Conservation (phyloP, 2,797 vertebrate genomes). For the Myotis vivesi region DNA sequence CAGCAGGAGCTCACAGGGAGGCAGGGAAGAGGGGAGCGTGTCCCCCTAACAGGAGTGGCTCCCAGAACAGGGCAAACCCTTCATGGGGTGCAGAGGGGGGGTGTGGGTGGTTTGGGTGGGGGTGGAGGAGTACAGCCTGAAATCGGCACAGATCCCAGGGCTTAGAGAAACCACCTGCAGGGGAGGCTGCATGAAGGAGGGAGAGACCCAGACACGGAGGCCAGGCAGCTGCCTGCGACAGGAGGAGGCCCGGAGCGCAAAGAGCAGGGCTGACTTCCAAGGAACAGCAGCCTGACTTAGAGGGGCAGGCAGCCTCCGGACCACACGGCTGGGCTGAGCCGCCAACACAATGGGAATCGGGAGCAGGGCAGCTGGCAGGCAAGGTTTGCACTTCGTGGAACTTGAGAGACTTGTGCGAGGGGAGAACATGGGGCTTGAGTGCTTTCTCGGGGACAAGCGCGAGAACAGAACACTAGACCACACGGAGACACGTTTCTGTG, state of each 20-base stretch:
- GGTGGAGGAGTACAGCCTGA: neutral
- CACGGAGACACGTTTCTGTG: neutral
- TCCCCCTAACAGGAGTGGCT: neutral
- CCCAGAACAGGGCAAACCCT: neutral
- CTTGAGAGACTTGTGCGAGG: neutral
- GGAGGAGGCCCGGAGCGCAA: neutral
- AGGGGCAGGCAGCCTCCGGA: neutral
- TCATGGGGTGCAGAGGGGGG: neutral
- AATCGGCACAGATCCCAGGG: neutral
- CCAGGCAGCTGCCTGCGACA: neutral
- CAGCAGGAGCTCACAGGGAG: neutral
- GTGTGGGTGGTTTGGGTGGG: neutral
- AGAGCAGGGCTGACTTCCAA: neutral
- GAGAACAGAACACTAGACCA: neutral
- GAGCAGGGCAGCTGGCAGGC: neutral
- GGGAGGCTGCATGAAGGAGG: neutral
- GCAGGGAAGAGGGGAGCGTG: neutral
- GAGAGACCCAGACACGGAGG: neutral
- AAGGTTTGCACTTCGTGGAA: fast-evolving
- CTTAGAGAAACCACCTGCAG: neutral
- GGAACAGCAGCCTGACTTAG: neutral
- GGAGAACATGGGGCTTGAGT: neutral
- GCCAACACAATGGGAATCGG: no score
- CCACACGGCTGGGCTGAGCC: no score
- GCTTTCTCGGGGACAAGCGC: neutral